Conservation (phyloP, 2,888 invertebrate genomes). For the Megamerina dolium region DNA sequence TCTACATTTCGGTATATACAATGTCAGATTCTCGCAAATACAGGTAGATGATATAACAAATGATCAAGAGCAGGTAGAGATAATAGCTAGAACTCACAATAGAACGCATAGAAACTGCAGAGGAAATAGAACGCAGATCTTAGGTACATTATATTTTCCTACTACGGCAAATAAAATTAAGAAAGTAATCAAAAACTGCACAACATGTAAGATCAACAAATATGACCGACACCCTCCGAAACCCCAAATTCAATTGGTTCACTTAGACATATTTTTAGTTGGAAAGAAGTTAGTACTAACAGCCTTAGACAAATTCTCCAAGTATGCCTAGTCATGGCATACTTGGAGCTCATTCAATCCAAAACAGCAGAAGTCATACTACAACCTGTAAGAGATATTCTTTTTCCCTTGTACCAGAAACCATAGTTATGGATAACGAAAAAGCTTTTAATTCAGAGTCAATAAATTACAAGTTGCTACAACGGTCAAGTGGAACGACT, state of each 20-base stretch:
- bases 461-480: too few species aligned
- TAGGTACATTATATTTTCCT: conserved; percentile 11
- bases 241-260: neutral
- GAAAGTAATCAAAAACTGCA: neutral
- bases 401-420: too few species aligned
- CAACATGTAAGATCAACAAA: neutral
- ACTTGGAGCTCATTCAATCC: conserved; percentile 1
- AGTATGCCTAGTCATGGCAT: too few species aligned
- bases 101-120: conserved; percentile 12
- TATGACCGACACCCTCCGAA: neutral
- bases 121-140: conserved; percentile 11
- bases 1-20: conserved; percentile 9
- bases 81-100: conserved; percentile 9
- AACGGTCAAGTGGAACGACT: too few species aligned
- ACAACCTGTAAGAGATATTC: too few species aligned
- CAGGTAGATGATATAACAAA: conserved; percentile 13
- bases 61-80: conserved; percentile 11
- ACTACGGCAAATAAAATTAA: neutral
- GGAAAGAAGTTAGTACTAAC: too few species aligned
- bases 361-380: too few species aligned
- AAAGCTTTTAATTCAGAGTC: too few species aligned
- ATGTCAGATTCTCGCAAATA: conserved; percentile 14
- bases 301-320: too few species aligned
- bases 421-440: too few species aligned
- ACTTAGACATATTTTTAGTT: conserved; percentile 2